These are phyloP conservation scores for Rhadinocentrus ornatus DNA, from an alignment of 2,797 vertebrate species.

Conservation along the genomic window DNA sequence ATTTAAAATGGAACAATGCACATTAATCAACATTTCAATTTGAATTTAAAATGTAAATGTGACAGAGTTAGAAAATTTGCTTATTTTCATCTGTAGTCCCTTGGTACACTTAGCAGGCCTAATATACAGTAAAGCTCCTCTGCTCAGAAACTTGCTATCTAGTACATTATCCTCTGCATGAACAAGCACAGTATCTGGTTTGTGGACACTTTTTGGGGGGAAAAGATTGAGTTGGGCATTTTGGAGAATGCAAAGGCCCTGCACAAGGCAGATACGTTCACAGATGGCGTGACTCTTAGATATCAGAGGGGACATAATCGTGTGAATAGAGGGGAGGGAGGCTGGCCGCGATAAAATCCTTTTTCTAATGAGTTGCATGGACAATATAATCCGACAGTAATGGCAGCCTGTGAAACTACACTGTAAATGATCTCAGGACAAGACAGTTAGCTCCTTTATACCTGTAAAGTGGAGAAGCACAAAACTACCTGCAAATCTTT, in stretches of 20 bases:
- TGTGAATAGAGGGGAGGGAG: conserved; percentile 96
- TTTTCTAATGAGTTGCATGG: conserved; percentile 95
- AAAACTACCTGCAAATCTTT: conserved; percentile 10
- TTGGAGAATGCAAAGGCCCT: conserved; percentile 89
- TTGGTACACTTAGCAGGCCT: conserved; percentile 75
- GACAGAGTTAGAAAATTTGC: too few species aligned
- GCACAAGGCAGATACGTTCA: conserved; percentile 91
- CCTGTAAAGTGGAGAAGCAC: conserved; percentile 17
- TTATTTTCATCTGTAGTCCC: too few species aligned
- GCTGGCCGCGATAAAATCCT: conserved; percentile 90
- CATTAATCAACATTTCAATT: too few species aligned
- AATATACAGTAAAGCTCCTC: conserved; percentile 88
- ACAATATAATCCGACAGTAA: conserved; percentile 96
- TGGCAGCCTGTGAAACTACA: conserved; percentile 94
- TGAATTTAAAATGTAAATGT: too few species aligned
- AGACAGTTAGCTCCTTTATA: conserved; percentile 35
- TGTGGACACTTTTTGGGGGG: conserved; percentile 92
- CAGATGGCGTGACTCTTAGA: conserved; percentile 95
- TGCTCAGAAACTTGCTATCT: conserved; percentile 78
- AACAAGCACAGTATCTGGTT: conserved; percentile 96
- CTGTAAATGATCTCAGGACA: conserved; percentile 86
- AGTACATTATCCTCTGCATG: conserved; percentile 87
- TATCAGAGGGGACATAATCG: conserved; percentile 96
- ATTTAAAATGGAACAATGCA: too few species aligned
- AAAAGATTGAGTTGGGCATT: conserved; percentile 85